Conservation (phyloP, 2,888 invertebrate genomes). For the Blera fallax region DNA sequence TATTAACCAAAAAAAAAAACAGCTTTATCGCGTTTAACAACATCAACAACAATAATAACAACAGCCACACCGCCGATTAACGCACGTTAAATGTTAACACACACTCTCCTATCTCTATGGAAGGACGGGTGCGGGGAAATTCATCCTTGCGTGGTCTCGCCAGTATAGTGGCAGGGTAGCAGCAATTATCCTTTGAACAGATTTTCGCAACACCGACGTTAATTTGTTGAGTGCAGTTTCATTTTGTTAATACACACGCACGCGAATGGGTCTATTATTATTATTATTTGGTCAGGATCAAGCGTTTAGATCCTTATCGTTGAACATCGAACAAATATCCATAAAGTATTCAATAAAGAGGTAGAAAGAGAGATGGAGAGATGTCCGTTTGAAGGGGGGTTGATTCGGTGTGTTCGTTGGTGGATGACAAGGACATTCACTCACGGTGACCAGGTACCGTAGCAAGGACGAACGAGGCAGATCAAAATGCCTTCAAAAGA, state of each 20-base stretch:
- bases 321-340: slow-evolving; percentile 44
- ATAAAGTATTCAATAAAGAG: slow-evolving; percentile 60
- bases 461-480: slow-evolving; percentile 3
- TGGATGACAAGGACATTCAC: slow-evolving; percentile 21
- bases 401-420: slow-evolving; percentile 12
- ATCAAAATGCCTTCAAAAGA: slow-evolving; percentile 37
- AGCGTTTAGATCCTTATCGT: slow-evolving; percentile 56
- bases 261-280: slow-evolving; percentile 20
- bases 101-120: not conserved
- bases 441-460: slow-evolving; percentile 26
- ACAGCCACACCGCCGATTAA: slow-evolving; percentile 51
- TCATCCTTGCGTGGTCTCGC: slow-evolving; percentile 9
- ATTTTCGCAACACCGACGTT: slow-evolving; percentile 25
- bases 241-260: slow-evolving; percentile 48
- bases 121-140: not conserved
- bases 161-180: not conserved
- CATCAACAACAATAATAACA: slow-evolving; percentile 24
- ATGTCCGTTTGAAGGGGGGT: not conserved
- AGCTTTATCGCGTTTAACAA: slow-evolving; percentile 25
- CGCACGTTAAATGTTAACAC: slow-evolving; percentile 44
- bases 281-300: slow-evolving; percentile 43
- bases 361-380: too few species aligned
- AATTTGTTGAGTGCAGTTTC: slow-evolving; percentile 57
- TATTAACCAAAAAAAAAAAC: slow-evolving; percentile 5
- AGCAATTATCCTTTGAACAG: slow-evolving; percentile 46